Base-by-base conservation (phyloP, 1,140 invertebrate species). In the Centruroides vittatus region DNA sequence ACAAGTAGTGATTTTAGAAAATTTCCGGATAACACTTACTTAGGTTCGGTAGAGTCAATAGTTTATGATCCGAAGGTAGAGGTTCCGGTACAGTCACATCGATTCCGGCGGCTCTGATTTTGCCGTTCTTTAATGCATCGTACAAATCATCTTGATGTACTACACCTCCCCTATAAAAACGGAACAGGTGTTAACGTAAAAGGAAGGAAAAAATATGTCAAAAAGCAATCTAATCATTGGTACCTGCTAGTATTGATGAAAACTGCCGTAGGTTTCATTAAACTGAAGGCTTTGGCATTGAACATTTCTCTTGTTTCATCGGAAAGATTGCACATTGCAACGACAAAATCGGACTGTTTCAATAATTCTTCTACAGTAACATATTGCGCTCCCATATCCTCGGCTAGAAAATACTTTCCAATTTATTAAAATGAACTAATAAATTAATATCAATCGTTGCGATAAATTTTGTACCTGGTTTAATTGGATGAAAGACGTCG, bases 41-140 rank as follows among this genome's bases (percentile, higher is more conserved):
- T 71, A 84, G 86, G 75, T 96, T 97, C 50, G 83, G 75, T 10
- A 96, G 71, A 58, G 79, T 82, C 3, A 91, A 76, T 5, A 98
- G 77, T 50, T 85, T 82, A 76, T 84, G 84, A 70, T 91, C 82
- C 0, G 83, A 70, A 5, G 90, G 88, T n/a, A 97, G 73, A 3
- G 93, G 94, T 74, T 98, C 93, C 0, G 93, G 93, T 36, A 83
- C 84, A 66, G 87, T 95, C 0, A 96, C 93, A 78, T 97, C 94
- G 12, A 98, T 75, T 1, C 91, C 93, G 12, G 93, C 93, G 5
- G 84, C 89, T 67, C 80, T 75, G 47, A 97, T 94, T 55, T 77
- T 78, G 9, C 81, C 79, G 57, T 77, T 80, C 68, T 84, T 78
- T 5, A 96, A 75, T 6, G 89, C 90, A 62, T 84, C 78, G 61